Evolutionary conservation across 2,888 invertebrate species (phyloP).

Genomic region (Clistopyga incitator): DNA sequence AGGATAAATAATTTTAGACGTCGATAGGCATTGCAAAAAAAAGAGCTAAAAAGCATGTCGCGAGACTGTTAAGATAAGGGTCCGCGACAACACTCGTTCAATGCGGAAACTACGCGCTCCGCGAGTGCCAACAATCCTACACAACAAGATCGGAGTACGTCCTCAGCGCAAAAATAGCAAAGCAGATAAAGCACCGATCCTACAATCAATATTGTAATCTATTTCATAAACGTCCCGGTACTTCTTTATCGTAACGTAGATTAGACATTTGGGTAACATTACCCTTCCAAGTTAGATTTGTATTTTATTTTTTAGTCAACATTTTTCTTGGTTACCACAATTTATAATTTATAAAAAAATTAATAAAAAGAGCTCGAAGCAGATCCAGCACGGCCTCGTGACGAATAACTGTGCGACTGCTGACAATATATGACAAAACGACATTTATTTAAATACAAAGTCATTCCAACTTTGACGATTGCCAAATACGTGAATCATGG

Average conservation of each 20-base stretch:
- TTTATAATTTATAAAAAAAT: conserved; percentile 41
- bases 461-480: conserved; percentile 56
- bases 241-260: conserved; percentile 57
- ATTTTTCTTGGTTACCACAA: conserved; percentile 13
- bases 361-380: background rate
- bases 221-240: conserved; percentile 52
- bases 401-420: background rate
- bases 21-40: conserved; percentile 13
- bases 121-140: conserved; percentile 46
- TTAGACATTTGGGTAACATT: conserved; percentile 38
- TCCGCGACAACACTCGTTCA: conserved; percentile 23
- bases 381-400: conserved; percentile 1
- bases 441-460: conserved; percentile 42
- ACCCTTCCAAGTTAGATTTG: conserved; percentile 26
- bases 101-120: conserved; percentile 31
- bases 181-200: conserved; percentile 40
- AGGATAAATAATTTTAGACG: conserved; percentile 76
- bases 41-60: conserved; percentile 17
- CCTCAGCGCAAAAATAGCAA: conserved; percentile 43
- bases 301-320: conserved; percentile 28
- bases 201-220: conserved; percentile 57
- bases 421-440: conserved; percentile 23
- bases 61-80: conserved; percentile 8
- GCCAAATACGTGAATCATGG: conserved; percentile 21
- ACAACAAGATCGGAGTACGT: conserved; percentile 10